A percentile compares a stretch with the other conserved stretches of the same genome.
These are phyloP conservation scores for Lichenostomus cassidix DNA, from an alignment of 2,113 vertebrate species.

Conservation along the genomic window DNA sequence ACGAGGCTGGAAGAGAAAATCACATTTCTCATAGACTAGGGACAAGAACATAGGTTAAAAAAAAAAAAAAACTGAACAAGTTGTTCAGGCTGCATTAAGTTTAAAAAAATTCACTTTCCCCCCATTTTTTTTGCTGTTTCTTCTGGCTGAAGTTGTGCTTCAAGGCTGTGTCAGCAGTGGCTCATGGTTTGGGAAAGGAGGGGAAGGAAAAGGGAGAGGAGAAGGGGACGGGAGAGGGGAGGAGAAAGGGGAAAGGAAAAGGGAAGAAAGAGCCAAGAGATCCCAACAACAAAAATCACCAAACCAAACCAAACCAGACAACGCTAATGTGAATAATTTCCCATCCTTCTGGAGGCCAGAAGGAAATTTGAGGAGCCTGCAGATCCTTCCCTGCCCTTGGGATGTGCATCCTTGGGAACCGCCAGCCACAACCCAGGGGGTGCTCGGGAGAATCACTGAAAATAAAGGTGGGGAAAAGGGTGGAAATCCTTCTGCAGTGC, in stretches of 20 bases:
- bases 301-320: background rate
- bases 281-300: background rate
- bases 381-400: background rate
- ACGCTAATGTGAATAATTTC: background rate
- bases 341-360: background rate
- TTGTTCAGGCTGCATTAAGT: background rate
- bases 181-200: background rate
- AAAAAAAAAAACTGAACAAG: rapidly evolving
- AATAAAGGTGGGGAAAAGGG: background rate
- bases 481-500: background rate
- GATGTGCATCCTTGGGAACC: background rate
- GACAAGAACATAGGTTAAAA: background rate
- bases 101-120: background rate
- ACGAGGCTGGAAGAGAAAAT: background rate
- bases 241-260: too few relatives aligned
- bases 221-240: too few relatives aligned
- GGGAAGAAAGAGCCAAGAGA: background rate
- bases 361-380: rapidly evolving
- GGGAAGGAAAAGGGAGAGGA: background rate
- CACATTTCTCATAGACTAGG: background rate
- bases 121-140: background rate
- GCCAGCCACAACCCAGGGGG: background rate
- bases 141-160: background rate
- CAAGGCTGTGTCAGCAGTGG: background rate
- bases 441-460: background rate